Conservation (phyloP, 2,888 invertebrate genomes). For the Chloroclystis v-ata region DNA sequence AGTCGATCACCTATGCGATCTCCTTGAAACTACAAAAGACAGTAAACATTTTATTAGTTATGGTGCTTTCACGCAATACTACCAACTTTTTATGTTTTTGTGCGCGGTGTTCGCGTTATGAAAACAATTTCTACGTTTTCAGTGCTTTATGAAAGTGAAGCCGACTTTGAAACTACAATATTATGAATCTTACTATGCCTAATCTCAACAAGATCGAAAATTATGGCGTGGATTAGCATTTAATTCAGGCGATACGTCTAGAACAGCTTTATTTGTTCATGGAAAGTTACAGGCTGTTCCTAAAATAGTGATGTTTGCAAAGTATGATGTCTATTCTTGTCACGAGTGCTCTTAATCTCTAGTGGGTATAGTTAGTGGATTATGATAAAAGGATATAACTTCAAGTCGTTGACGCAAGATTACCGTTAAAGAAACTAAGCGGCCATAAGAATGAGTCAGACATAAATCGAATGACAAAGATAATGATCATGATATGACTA, state of each 20-base stretch:
- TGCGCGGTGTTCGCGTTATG: slow-evolving; percentile 48
- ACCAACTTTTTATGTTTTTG: slow-evolving; percentile 46
- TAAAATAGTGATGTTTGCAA: not conserved
- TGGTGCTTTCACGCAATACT: slow-evolving; percentile 42
- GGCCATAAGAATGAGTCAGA: slow-evolving; percentile 8
- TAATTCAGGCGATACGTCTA: not conserved
- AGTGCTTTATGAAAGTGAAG: slow-evolving; percentile 10
- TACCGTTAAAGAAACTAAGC: slow-evolving; percentile 5
- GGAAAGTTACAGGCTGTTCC: not conserved
- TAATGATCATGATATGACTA: not conserved
- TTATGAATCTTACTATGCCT: not conserved
- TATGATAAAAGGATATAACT: not conserved
- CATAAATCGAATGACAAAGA: slow-evolving; percentile 3
- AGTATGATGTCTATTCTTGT: slow-evolving; percentile 2
- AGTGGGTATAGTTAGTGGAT: not conserved
- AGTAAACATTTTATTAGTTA: slow-evolving; percentile 59
- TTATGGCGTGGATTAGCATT: too few species aligned
- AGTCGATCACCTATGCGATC: slow-evolving; percentile 60
- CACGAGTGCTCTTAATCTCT: not conserved
- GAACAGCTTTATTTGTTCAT: not conserved
- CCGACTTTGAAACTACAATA: slow-evolving; percentile 4
- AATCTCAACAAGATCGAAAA: too few species aligned
- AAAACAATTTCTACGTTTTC: slow-evolving; percentile 26
- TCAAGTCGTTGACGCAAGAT: not conserved
- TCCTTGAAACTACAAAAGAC: slow-evolving; percentile 74